Evolutionary conservation across 2,888 invertebrate genomes (phyloP).

Genomic region (Synanthedon tipuliformis): DNA sequence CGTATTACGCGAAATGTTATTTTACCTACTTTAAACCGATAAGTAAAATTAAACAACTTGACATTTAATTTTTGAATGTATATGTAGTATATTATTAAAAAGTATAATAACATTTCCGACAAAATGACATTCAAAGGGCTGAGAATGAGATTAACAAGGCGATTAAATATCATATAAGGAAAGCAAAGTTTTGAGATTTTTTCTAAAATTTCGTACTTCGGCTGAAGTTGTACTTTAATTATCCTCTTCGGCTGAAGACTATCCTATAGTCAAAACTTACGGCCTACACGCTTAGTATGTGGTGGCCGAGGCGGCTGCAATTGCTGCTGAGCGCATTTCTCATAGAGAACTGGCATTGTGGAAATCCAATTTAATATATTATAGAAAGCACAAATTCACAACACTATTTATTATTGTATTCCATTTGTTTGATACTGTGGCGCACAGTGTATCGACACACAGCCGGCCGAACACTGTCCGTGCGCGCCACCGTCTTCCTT

Average conservation of each 20-base stretch:
- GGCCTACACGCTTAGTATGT: constrained; percentile 35
- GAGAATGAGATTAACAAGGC: too few species aligned
- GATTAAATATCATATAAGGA: too few species aligned
- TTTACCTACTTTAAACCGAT: neutral
- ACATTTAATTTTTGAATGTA: neutral
- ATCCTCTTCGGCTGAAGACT: too few species aligned
- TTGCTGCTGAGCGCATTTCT: constrained; percentile 45
- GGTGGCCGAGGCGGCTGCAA: constrained; percentile 31
- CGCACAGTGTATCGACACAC: constrained; percentile 54
- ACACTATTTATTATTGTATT: constrained; percentile 25
- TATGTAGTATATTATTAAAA: too few species aligned
- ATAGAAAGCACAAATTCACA: constrained; percentile 29
- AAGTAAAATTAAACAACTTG: neutral
- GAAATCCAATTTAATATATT: constrained; percentile 7
- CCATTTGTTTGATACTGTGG: constrained; percentile 35
- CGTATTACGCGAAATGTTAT: too few species aligned
- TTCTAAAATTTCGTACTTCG: too few species aligned
- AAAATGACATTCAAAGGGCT: too few species aligned
- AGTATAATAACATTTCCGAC: too few species aligned
- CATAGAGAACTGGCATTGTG: constrained; percentile 51
- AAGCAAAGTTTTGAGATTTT: too few species aligned
- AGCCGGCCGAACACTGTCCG: constrained; percentile 62
- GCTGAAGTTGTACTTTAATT: too few species aligned
- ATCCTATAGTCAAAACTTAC: constrained; percentile 32
- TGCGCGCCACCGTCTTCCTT: constrained; percentile 32